phyloP scores from a whole-genome alignment of 2,797 vertebrate species.

The Rhincodon typus region DNA sequence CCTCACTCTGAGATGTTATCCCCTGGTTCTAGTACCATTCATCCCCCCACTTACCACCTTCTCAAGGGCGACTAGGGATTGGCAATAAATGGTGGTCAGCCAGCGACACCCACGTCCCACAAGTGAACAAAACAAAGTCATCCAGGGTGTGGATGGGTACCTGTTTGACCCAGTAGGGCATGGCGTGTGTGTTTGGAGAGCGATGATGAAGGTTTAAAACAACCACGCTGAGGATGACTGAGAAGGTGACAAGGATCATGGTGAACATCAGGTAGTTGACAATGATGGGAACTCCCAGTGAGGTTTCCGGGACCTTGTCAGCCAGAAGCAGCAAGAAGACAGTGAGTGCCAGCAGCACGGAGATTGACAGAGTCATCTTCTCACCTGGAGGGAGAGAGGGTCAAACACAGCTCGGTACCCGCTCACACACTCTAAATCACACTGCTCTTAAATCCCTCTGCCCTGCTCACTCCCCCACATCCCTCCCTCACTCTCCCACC shows the following conservation, averaged over 20 bases:
- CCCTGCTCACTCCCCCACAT: too few species aligned
- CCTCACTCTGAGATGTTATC: too few species aligned
- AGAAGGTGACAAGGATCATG: conserved; percentile 82
- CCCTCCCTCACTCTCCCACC: too few species aligned
- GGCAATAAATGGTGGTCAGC: too few species aligned
- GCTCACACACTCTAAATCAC: too few species aligned
- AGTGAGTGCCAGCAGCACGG: conserved; percentile 83
- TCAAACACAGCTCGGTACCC: too few species aligned
- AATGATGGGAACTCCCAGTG: conserved; percentile 78
- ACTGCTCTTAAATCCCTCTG: too few species aligned
- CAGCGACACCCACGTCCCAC: too few species aligned
- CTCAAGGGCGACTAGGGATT: too few species aligned
- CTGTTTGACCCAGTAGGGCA: conserved; percentile 81
- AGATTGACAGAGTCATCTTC: conserved; percentile 88
- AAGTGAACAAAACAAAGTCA: too few species aligned
- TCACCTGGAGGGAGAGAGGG: conserved; percentile 60
- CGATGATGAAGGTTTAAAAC: conserved; percentile 86
- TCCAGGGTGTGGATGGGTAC: conserved; percentile 49
- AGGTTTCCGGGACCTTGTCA: conserved; percentile 84
- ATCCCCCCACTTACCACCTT: too few species aligned
- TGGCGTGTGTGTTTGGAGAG: conserved; percentile 71
- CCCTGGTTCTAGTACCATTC: too few species aligned
- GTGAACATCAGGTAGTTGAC: conserved; percentile 88
- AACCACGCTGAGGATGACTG: conserved; percentile 82
- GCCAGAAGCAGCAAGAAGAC: conserved; percentile 87